Evolutionary conservation across 2,797 vertebrate species (phyloP).

Genomic region (Steatocranus sp.): DNA sequence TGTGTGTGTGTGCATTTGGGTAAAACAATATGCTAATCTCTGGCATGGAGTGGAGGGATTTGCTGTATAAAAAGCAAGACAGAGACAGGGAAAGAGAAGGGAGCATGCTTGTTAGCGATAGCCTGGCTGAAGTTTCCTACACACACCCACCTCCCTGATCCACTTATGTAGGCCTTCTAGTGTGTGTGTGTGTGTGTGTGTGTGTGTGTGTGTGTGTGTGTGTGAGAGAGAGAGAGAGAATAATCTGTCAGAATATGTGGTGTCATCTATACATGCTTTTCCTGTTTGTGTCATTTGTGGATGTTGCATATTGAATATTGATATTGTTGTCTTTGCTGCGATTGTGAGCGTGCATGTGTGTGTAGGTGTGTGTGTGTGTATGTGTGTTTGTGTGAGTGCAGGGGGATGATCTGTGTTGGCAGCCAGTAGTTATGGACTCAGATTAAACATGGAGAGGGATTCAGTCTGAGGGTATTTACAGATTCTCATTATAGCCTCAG

Average conservation of each 20-base stretch:
- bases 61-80: conserved; percentile 60
- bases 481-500: conserved; percentile 63
- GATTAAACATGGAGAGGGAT: conserved; percentile 72
- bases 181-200: conserved; percentile 20
- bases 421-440: conserved; percentile 64
- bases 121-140: conserved; percentile 72
- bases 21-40: conserved; percentile 74
- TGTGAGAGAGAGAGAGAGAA: not conserved
- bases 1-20: not conserved
- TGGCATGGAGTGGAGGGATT: conserved; percentile 68
- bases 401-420: conserved; percentile 66
- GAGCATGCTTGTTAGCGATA: conserved; percentile 76
- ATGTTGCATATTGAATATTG: conserved; percentile 43
- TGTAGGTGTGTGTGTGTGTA: not conserved
- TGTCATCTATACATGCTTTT: conserved; percentile 32
- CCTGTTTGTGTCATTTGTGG: conserved; percentile 32
- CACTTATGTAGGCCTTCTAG: conserved; percentile 66
- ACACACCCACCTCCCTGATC: conserved; percentile 74
- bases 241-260: conserved; percentile 27
- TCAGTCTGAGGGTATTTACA: conserved; percentile 71
- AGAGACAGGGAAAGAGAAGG: conserved; percentile 21
- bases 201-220: conserved; percentile 1
- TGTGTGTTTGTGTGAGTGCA: not conserved
- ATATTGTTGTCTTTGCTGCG: not conserved
- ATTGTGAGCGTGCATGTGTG: not conserved